These are phyloP conservation scores for Lordiphosa collinella DNA, from an alignment of 1,140 invertebrate genomes.

Conservation along the genomic window DNA sequence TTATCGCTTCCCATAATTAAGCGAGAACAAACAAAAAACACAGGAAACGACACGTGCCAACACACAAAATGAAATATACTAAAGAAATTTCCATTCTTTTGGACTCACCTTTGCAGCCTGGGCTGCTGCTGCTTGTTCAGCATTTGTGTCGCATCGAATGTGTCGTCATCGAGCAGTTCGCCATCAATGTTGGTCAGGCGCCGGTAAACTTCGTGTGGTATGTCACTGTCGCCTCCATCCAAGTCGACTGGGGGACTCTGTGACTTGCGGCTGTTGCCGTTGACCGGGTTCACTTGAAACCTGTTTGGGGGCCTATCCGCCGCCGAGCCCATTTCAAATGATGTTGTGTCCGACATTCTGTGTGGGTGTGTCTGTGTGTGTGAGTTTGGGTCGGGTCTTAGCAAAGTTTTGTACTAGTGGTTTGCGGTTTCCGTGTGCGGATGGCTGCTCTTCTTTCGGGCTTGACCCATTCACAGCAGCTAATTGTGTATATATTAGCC, in stretches of 20 bases:
- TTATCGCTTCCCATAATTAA: conserved; percentile 41
- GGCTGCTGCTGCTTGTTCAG: conserved; percentile 66
- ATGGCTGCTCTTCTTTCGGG: conserved; percentile 6
- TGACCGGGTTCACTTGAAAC: conserved; percentile 79
- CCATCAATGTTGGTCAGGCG: conserved; percentile 70
- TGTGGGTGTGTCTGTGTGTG: conserved; percentile 19
- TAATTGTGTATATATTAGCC: conserved; percentile 28
- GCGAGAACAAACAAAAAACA: conserved; percentile 35
- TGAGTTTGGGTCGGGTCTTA: conserved; percentile 1
- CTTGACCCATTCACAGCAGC: conserved; percentile 37
- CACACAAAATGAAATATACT: conserved; percentile 36
- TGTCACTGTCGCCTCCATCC: conserved; percentile 40
- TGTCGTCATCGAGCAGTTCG: conserved; percentile 69
- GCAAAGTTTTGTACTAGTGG: not conserved
- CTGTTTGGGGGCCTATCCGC: conserved; percentile 70
- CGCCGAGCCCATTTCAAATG: conserved; percentile 74
- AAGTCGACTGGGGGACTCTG: conserved; percentile 16
- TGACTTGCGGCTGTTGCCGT: conserved; percentile 63
- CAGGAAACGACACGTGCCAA: conserved; percentile 35
- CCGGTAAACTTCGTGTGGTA: conserved; percentile 65
- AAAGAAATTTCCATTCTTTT: conserved; percentile 35
- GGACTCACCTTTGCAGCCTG: conserved; percentile 50
- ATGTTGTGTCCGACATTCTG: conserved; percentile 68
- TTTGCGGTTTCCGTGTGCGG: conserved; percentile 48
- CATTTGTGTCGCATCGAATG: conserved; percentile 68